Base-by-base conservation (phyloP, 1,140 invertebrate species). In the Gonioctena quinquepunctata region DNA sequence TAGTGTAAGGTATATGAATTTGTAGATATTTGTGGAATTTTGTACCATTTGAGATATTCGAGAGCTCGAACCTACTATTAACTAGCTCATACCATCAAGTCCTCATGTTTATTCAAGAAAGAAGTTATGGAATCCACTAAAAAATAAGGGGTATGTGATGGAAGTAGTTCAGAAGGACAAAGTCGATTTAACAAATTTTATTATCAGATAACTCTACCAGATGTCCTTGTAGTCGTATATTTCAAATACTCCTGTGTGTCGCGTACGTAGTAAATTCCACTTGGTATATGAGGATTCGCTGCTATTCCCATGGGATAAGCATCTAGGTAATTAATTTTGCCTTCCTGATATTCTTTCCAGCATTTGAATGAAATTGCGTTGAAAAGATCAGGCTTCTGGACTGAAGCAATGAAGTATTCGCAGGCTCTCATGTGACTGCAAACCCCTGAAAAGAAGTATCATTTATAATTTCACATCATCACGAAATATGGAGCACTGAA, bases 341-440 rank as follows among this genome's bases (percentile, higher is more conserved):
- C 87, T 2, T 79, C 80, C 59, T 85, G 74, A 70, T 87, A 89
- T 68, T 86, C 83, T 26, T 88, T 82, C 85, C 89, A 89, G 28
- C 78, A 85, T 3, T 85, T 78, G 74, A 90, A 92, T 19, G 85
- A 84, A 63, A 81, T 86, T 1, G 89, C 86, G 18, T 82, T 74
- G 71, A 92, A 89, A 2, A 87, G 86, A 22, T 77, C 82, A 6
- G 85, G 82, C 1, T 86, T 85, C 26, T 83, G 84, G 25, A 93
- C 88, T n/a, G 90, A 91, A 78, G 91, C 89, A 1, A 84, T 88
- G 70, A 89, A 93, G 73, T 88, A 92, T 64, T 87, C 81, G 66
- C 87, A 87, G 0, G 91, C 85, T 66, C 90, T 84, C 13, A 88
- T 87, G 75, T 93, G 91, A 77, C 90, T 92, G 78, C 91, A 93